These are phyloP conservation scores for Tetragonisca angustula DNA, from an alignment of 2,888 invertebrate genomes.

Conservation along the genomic window DNA sequence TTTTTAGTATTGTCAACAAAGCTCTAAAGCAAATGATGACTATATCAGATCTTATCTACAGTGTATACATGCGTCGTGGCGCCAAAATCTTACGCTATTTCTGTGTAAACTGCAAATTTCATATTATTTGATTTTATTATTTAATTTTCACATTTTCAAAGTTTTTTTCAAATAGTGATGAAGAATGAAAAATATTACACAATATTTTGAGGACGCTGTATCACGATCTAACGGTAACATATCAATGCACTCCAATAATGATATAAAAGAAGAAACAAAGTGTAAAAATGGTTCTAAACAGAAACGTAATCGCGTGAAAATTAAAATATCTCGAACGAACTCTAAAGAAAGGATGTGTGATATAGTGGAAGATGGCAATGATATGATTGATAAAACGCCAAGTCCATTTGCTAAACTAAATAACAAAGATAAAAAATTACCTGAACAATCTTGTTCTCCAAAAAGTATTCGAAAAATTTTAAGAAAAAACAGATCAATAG, in stretches of 20 bases:
- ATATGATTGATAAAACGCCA: conserved; percentile 74
- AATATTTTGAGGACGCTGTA: conserved; percentile 74
- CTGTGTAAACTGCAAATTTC: background rate
- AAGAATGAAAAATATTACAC: conserved; percentile 77
- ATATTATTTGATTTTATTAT: background rate
- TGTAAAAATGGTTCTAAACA: conserved; percentile 5
- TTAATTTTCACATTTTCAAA: background rate
- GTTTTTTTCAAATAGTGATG: conserved; percentile 20
- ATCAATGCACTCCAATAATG: conserved; percentile 43
- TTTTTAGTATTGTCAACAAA: background rate
- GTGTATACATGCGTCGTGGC: background rate
- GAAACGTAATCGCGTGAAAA: conserved; percentile 74
- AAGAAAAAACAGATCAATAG: background rate
- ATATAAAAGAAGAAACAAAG: conserved; percentile 32
- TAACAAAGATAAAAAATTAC: conserved; percentile 16
- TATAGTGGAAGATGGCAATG: conserved; percentile 70
- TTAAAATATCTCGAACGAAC: conserved; percentile 70
- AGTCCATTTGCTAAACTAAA: conserved; percentile 65
- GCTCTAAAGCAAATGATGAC: background rate
- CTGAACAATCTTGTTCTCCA: conserved; percentile 36
- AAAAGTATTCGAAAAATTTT: background rate
- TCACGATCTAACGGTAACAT: conserved; percentile 55
- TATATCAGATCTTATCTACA: background rate
- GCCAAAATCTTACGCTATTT: background rate
- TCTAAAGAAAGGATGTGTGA: conserved; percentile 64